Conservation (phyloP, 2,888 invertebrate genomes). For the Phaedon cochleariae region DNA sequence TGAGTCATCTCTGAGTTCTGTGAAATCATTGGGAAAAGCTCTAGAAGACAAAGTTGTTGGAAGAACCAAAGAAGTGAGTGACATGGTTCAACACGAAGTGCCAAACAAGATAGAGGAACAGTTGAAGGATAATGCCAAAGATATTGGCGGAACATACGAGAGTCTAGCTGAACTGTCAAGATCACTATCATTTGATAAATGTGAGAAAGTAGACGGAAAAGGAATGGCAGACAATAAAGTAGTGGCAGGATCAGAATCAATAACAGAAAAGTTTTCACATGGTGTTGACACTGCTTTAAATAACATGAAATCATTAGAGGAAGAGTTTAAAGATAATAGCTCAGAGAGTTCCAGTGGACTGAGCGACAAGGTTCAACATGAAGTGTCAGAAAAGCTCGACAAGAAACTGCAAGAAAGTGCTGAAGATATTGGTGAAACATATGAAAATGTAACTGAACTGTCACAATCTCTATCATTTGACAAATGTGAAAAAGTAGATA, state of each 20-base stretch:
- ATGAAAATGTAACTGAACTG: conserved; percentile 40
- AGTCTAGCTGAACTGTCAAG: not conserved
- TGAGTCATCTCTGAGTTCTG: not conserved
- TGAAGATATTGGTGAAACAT: conserved; percentile 28
- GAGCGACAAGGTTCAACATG: too few species aligned
- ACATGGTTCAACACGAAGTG: conserved; percentile 16
- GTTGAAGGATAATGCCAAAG: not conserved
- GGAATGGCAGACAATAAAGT: conserved; percentile 15
- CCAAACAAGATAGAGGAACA: conserved; percentile 41
- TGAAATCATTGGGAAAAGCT: not conserved
- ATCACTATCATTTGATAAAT: not conserved
- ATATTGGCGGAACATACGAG: not conserved
- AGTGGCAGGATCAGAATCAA: not conserved
- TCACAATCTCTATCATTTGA: conserved; percentile 18
- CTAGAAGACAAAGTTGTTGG: too few species aligned
- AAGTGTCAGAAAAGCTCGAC: conserved; percentile 39
- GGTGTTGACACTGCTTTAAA: not conserved
- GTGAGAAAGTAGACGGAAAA: conserved; percentile 8
- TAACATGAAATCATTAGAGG: not conserved
- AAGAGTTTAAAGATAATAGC: not conserved
- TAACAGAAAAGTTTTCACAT: not conserved
- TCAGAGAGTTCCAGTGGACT: too few species aligned
- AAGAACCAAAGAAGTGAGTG: not conserved
- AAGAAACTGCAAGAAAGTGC: conserved; percentile 38
- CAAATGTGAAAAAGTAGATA: not conserved